Evolutionary conservation across 1,140 invertebrate genomes (phyloP), one percentile per base, ranked within the genome.

Genomic region (Drosophila nebulosa): DNA sequence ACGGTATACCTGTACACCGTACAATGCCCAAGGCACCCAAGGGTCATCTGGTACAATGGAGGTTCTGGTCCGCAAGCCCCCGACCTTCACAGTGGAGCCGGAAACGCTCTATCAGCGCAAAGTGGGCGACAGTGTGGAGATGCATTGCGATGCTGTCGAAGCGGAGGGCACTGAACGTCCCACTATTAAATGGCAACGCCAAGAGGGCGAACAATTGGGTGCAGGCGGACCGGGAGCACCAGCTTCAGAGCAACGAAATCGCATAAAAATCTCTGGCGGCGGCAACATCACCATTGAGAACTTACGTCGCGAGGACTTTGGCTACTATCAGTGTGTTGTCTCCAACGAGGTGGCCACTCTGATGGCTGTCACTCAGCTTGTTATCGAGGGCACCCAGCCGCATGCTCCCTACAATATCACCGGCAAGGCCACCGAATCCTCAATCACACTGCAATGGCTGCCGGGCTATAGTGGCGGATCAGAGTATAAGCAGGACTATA

Each of bases 381-480:
- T 98, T 66, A 96, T 99, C 60, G 97, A 99, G 93, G 97, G 97
- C 59, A 99, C 98, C 2, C 97, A 98, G 89, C 98, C 98, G 3
- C 98, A 99, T 92, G 97, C 98, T 27, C 98, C 98, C 1, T 97
- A 97, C 93, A 99, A 99, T 92, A 94, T 99, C 14, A 95, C 96
- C 2, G 96, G 96, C 1, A 95, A 94, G 55, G 95, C 97, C 27
- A 96, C 96, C 0, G 95, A 98, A 90, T 98, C 98, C 90, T 95
- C 96, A 58, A 98, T 98, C 16, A 96, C 96, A 21, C 92, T 99
- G 7, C 94, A 94, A 55, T 99, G 98, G 98, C 93, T 97, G 78
- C 97, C 98, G 5, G 97, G 97, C 0, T 99, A 99, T 91, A 97
- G 97, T 84, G 98, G 98, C 14, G 98, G 98, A 14, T 96, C 96